phyloP scores from a whole-genome alignment of 2,888 invertebrate species.

The Agrochola lychnidis region DNA sequence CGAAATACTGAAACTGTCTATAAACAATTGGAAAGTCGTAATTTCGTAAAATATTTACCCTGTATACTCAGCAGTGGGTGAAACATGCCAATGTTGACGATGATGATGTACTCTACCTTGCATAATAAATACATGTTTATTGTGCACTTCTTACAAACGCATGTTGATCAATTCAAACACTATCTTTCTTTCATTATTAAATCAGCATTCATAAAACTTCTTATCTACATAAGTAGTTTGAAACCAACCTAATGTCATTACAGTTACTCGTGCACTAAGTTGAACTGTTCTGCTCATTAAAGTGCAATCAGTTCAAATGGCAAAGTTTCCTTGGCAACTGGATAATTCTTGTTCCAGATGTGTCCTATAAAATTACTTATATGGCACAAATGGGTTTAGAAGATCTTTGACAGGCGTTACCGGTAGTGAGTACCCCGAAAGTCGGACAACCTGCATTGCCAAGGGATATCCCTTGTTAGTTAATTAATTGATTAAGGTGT shows the following conservation, averaged over 20 bases:
- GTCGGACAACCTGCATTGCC: too few species aligned
- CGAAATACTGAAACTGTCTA: too few species aligned
- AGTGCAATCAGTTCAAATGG: constrained; percentile 5
- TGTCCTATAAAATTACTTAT: background rate
- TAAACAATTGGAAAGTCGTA: background rate
- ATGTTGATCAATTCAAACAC: background rate
- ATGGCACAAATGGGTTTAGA: too few species aligned
- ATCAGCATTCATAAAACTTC: background rate
- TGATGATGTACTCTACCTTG: background rate
- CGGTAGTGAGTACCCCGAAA: too few species aligned
- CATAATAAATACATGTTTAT: background rate
- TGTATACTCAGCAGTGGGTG: background rate
- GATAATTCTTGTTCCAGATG: background rate
- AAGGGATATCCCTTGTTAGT: too few species aligned
- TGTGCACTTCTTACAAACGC: background rate
- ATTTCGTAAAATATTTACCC: background rate
- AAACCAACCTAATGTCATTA: constrained; percentile 15
- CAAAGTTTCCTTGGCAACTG: constrained; percentile 21
- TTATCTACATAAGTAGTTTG: constrained; percentile 8
- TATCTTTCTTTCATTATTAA: background rate
- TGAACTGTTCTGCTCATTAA: constrained; percentile 1
- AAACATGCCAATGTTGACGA: background rate
- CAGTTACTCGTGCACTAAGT: constrained; percentile 11
- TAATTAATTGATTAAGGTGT: too few species aligned
- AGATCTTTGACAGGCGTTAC: too few species aligned